Base-by-base conservation (phyloP, 1,140 invertebrate genomes). In the Drosophila kurseongensis region DNA sequence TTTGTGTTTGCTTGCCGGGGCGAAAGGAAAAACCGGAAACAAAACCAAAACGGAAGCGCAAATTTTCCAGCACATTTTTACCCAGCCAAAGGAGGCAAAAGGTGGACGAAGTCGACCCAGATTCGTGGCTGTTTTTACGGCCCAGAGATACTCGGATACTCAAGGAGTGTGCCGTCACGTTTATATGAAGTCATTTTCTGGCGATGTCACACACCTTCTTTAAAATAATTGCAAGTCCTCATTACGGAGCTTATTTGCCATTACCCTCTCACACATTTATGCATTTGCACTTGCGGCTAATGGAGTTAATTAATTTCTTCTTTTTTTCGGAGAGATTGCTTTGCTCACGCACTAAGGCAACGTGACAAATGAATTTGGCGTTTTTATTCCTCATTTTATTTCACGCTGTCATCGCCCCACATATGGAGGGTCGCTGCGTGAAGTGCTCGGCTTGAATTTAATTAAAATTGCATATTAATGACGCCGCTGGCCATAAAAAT, bases 381-480 rank as follows among this genome's bases (percentile, higher is more conserved):
- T 47, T 45, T 10, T 47, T 59, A 36, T 5, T 47, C 18, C 60
- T 12, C 40, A 40, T 59, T 58, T 75, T 36, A 57, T 75, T 89
- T 72, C 80, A 82, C 84, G 84, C 84, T 89, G 84, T 89, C 84
- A 89, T 89, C 77, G 62, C 45, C 10, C n/a, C 23, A 58, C 57
- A 56, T 44, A 52, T 62, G 48, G 32, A 5, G 8, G 47, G 59
- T 9, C 23, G 36, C 67, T 38, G 51, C 58, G 55, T 67, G 40
- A 62, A 79, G 57, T 55, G 60, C 45, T 27, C 52, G 40, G 60
- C 68, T 78, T 72, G 65, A 63, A 65, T 78, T 78, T 90, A 90
- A 90, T 90, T 90, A 90, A 90, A 90, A 78, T 78, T 90, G 82
- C 88, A 86, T 90, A 85, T 90, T 90, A 90, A 90, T 90, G 85